phyloP scores from a whole-genome alignment of 2,888 invertebrate species.

The Spodoptera exigua region DNA sequence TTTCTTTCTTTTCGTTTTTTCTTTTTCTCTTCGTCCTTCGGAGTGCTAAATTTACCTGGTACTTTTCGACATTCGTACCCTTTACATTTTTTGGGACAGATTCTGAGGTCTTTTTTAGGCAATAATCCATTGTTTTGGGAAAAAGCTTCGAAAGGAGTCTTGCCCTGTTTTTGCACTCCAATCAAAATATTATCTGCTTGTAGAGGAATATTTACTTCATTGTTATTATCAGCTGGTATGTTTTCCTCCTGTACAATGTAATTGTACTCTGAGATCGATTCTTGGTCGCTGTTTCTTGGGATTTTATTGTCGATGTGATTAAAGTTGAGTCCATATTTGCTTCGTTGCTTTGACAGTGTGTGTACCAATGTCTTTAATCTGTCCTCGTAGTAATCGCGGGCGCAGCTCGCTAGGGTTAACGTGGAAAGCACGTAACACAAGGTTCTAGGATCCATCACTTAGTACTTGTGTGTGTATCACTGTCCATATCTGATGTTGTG shows the following conservation, averaged over 20 bases:
- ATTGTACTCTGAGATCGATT: background rate
- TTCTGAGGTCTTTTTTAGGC: conserved; percentile 12
- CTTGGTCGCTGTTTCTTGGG: background rate
- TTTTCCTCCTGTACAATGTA: background rate
- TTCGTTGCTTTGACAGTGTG: conserved; percentile 13
- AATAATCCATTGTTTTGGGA: background rate
- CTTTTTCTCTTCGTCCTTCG: too few species aligned
- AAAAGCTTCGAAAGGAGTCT: too few species aligned
- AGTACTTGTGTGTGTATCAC: background rate
- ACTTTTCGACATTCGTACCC: conserved; percentile 4
- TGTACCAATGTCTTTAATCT: background rate
- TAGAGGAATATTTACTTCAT: too few species aligned
- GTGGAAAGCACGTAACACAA: conserved; percentile 10
- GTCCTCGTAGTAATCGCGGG: background rate
- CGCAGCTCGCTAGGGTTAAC: conserved; percentile 1
- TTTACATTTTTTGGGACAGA: conserved; percentile 20
- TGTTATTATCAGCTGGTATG: too few species aligned
- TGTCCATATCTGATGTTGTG: background rate
- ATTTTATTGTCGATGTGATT: conserved; percentile 1
- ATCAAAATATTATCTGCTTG: too few species aligned
- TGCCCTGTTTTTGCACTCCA: too few species aligned
- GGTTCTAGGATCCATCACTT: conserved; percentile 15
- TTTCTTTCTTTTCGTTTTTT: too few species aligned
- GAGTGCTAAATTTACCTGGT: too few species aligned
- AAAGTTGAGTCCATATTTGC: conserved; percentile 18